Evolutionary conservation across 2,888 invertebrate species (phyloP).

Genomic region (Xestia ashworthii): DNA sequence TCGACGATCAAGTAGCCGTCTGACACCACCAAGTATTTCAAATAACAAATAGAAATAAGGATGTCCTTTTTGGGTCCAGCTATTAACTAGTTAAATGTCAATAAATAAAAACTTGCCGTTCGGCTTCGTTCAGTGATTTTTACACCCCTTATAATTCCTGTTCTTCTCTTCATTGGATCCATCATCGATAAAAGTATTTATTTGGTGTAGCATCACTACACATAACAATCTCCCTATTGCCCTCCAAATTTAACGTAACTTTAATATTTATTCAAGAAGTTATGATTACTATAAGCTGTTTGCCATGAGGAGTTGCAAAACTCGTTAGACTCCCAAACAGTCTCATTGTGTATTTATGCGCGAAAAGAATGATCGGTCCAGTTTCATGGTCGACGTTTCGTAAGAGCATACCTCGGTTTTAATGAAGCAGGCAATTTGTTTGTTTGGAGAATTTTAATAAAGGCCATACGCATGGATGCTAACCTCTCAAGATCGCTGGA

Average conservation of each 20-base stretch:
- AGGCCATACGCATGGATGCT: background rate
- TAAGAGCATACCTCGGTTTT: slow-evolving; percentile 4
- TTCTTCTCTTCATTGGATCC: too few species aligned
- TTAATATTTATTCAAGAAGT: slow-evolving; percentile 2
- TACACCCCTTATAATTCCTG: too few species aligned
- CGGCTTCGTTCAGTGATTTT: too few species aligned
- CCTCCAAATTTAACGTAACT: background rate
- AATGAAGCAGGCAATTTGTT: slow-evolving; percentile 8
- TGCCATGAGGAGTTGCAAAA: slow-evolving; percentile 43
- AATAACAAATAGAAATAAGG: too few species aligned
- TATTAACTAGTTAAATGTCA: too few species aligned
- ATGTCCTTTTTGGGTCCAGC: too few species aligned
- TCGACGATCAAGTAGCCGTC: too few species aligned
- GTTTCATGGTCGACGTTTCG: slow-evolving; percentile 42
- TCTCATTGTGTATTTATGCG: slow-evolving; percentile 35
- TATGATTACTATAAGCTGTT: slow-evolving; percentile 22
- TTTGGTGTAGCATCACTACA: background rate
- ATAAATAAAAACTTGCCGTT: too few species aligned
- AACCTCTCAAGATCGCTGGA: background rate
- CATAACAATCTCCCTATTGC: background rate
- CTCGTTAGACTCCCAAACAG: slow-evolving; percentile 22
- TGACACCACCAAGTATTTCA: too few species aligned
- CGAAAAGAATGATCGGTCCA: slow-evolving; percentile 39
- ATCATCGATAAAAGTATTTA: too few species aligned
- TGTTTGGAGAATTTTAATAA: slow-evolving; percentile 4